Evolutionary conservation across 2,797 vertebrate genomes (phyloP).

Genomic region (Danio choprae): DNA sequence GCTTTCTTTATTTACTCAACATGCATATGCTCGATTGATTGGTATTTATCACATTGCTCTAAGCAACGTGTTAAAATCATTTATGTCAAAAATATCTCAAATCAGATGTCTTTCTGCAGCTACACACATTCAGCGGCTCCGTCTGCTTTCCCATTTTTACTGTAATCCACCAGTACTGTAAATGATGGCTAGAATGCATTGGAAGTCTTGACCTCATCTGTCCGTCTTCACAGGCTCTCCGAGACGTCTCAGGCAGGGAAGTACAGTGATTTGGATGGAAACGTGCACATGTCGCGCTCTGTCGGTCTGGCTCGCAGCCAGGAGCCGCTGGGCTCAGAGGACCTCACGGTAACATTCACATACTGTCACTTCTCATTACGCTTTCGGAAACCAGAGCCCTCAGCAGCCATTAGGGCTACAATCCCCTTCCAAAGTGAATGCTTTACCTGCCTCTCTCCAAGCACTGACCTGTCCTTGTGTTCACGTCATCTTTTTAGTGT

Average conservation of each 20-base stretch:
- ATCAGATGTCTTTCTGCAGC: too few relatives aligned
- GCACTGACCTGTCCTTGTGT: conserved; percentile 48
- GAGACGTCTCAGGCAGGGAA: conserved; percentile 90
- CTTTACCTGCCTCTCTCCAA: conserved; percentile 55
- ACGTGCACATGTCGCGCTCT: conserved; percentile 74
- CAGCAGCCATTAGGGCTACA: conserved; percentile 39
- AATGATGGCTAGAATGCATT: background rate
- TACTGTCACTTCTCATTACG: conserved; percentile 21
- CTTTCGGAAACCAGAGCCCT: background rate
- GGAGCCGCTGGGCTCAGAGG: conserved; percentile 88
- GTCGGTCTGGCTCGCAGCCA: conserved; percentile 91
- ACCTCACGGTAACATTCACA: conserved; percentile 75
- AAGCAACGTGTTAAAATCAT: too few relatives aligned
- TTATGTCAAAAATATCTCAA: too few relatives aligned
- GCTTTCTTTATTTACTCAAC: too few relatives aligned
- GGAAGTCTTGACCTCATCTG: conserved; percentile 7
- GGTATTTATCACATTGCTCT: too few relatives aligned
- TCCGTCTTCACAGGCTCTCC: conserved; percentile 80
- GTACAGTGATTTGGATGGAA: conserved; percentile 81
- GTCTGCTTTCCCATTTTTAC: too few relatives aligned
- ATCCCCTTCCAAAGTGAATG: conserved; percentile 31
- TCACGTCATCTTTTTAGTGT: conserved; percentile 5
- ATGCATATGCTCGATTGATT: too few relatives aligned
- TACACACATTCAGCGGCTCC: too few relatives aligned
- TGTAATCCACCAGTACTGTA: background rate